These are phyloP conservation scores for Eueremaeus valkanovi DNA, from an alignment of 2,888 invertebrate species.

Conservation along the genomic window DNA sequence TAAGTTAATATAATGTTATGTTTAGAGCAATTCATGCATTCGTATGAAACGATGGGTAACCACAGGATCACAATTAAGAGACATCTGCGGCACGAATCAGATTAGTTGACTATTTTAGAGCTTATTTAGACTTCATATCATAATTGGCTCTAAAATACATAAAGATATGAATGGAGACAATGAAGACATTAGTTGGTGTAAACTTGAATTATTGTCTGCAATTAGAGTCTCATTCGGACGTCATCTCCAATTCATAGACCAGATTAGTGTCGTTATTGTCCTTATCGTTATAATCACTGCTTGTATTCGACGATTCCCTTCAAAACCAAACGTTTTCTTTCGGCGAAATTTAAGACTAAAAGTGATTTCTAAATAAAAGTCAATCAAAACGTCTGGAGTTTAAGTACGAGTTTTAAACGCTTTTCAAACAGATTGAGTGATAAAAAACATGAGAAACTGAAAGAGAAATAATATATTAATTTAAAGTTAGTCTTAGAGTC, in stretches of 20 bases:
- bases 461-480: conserved; percentile 11
- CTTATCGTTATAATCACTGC: conserved; percentile 22
- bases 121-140: neutral
- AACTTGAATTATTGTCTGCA: conserved; percentile 29
- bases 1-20: no score
- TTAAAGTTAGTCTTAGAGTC: neutral
- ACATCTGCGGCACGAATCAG: conserved; percentile 10
- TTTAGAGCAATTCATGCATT: neutral
- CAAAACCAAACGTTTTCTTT: neutral
- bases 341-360: neutral
- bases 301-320: conserved; percentile 4
- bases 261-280: neutral
- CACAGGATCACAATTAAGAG: conserved; percentile 13
- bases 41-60: no score
- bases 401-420: neutral
- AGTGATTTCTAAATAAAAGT: neutral
- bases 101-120: no score
- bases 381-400: neutral
- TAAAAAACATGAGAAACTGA: conserved; percentile 4
- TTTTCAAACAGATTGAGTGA: neutral
- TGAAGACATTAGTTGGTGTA: conserved; percentile 35
- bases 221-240: neutral
- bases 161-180: neutral
- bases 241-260: conserved; percentile 6
- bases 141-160: neutral